Base-by-base conservation (phyloP, 2,888 invertebrate genomes). In the Lasioglossum vierecki region DNA sequence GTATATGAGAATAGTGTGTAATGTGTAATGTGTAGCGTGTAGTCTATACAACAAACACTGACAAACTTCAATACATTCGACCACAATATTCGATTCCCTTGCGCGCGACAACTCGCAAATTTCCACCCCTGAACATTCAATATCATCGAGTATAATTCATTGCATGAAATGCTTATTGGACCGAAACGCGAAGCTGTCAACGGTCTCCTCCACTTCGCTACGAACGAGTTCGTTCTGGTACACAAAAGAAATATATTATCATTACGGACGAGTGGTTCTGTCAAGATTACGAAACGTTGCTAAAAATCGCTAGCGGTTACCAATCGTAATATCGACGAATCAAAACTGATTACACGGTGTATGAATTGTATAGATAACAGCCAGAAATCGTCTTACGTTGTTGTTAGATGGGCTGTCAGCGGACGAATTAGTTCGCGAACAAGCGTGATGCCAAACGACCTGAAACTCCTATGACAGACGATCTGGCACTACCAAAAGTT, bases 401-500 rank as follows among this genome's bases (percentile, higher is more conserved):
- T n/a, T 35, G 18, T 41, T 13, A 18, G 18, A 8, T 4, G 30
- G 3, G 8, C n/a, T 74, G 60, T 57, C 71, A 39, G 73, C 4
- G n/a, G 13, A 44, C 26, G 30, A 8, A 46, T 15, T 9, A 53
- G 22, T 13, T 15, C 4, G 0, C 15, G 60, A 41, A 6, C 8
- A 53, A 22, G 8, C 44, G 35, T 22, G 13, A 77, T 30, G 3
- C 5, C 15, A 15, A 57, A 57, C 35, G 53, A 78, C 22, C 30
- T 22, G 49, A 44, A 22, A 75, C 41, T 63, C 26, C 11, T 8
- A 4, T 11, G 53, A 78, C 5, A 18, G 18, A 11, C 46, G 68
- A 18, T 41, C 79, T n/a, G 35, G 39, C 22, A 49, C 44, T 75
- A 22, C 79, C 86, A 68, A 86, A 86, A 75, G 86, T 82, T 80